Evolutionary conservation across 2,888 invertebrate species (phyloP), one percentile per base, ranked within the genome.

Genomic region (Dusona sp.): DNA sequence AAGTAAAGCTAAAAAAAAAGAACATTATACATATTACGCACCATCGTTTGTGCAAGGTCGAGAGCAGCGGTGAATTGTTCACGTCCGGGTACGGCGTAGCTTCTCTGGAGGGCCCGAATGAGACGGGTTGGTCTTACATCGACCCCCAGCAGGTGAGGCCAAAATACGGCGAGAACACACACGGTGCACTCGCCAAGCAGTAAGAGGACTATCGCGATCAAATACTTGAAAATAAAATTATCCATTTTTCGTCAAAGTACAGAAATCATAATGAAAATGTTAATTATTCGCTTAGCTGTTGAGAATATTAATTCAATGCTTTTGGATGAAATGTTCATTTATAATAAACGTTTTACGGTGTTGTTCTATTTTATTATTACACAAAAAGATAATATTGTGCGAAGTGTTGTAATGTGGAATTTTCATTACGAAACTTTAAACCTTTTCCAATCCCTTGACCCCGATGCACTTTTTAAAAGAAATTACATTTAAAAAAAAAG

Each of bases 131-230:
- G 95, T 68, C 97, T 96, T 89, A 97, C 95, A 90, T 96, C 96
- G 65, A 98, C 95, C 57, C 97, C 97, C 84, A 97, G 94, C 91
- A 97, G 97, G 88, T 97, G 96, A 36, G 97, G 97, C 97, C 97
- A 98, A 70, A 97, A 95, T 81, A 97, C 96, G 2, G 97, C 96
- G 86, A 97, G 93, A 70, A 96, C 95, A 80, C 97, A 97, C 9
- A 97, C 95, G 8, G 96, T 96, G 87, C 97, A 97, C 93, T 97
- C 97, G 70, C 96, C 95, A 48, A 97, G 91, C 42, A 98, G 94
- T 57, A 97, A 94, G 4, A 96, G 91, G 72, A 97, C 95, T 45
- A 98, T 96, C 67, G 96, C 94, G 80, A 97, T 93, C 90, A 98
- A 96, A 91, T 98, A 98, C 96, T 97, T 95, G 38, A 95, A 89